phyloP scores from a whole-genome alignment of 1,140 invertebrate species.

The Heliothis subflexa region DNA sequence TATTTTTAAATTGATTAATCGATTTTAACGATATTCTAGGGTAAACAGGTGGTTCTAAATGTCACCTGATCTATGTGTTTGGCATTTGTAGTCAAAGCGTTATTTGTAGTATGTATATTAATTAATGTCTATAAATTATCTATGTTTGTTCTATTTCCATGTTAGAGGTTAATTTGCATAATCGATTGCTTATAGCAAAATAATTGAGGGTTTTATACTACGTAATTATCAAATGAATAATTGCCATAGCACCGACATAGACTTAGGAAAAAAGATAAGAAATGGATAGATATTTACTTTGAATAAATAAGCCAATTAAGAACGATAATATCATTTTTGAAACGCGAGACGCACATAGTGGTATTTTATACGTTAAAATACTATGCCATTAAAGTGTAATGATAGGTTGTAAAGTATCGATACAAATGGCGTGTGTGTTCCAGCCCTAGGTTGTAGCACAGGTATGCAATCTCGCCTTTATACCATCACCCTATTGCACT shows the following conservation, averaged over 20 bases:
- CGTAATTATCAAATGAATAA: constrained; percentile 20
- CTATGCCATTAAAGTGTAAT: constrained; percentile 15
- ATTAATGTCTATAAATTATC: not conserved
- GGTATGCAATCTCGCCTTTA: constrained; percentile 74
- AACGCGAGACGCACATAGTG: not conserved
- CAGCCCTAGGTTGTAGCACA: constrained; percentile 66
- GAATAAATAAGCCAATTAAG: constrained; percentile 30
- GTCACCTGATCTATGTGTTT: constrained; percentile 1
- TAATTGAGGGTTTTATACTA: not conserved
- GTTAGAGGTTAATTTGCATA: constrained; percentile 17
- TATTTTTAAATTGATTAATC: constrained; percentile 3
- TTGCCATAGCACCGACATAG: not conserved
- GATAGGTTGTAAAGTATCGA: constrained; percentile 55
- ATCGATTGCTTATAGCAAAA: not conserved
- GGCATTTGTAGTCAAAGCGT: not conserved
- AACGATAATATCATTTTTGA: constrained; percentile 23
- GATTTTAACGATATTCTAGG: constrained; percentile 46
- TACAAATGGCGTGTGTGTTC: constrained; percentile 15
- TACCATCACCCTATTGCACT: constrained; percentile 60
- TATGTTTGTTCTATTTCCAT: not conserved
- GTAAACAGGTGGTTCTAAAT: constrained; percentile 16
- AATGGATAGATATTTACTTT: constrained; percentile 13
- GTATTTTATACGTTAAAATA: constrained; percentile 44
- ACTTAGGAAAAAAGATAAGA: constrained; percentile 4
- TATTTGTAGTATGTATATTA: constrained; percentile 4